Evolutionary conservation across 2,113 vertebrate genomes (phyloP).

Genomic region (Isichthys henryi): DNA sequence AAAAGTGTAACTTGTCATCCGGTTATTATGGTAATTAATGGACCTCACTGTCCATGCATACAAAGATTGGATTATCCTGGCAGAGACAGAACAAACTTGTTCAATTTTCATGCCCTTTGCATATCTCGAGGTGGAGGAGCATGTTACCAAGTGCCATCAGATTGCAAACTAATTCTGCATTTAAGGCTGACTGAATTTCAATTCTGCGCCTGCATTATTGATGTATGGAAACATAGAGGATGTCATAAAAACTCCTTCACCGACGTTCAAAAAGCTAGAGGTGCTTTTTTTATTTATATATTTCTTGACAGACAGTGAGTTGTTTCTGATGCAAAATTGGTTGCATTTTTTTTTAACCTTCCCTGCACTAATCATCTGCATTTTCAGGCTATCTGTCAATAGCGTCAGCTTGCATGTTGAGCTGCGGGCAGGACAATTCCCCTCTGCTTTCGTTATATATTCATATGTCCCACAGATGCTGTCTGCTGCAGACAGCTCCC

Average conservation of each 20-base stretch:
- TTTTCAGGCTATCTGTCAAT: background rate
- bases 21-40: conserved; percentile 37
- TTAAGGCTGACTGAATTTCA: conserved; percentile 51
- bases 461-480: background rate
- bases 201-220: conserved; percentile 50
- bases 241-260: conserved; percentile 14
- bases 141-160: conserved; percentile 42
- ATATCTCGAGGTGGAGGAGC: conserved; percentile 26
- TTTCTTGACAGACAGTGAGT: background rate
- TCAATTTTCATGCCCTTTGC: conserved; percentile 42
- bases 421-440: background rate
- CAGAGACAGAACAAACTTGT: conserved; percentile 31
- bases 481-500: background rate
- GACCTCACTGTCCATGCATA: conserved; percentile 26
- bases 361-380: background rate
- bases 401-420: background rate
- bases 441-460: background rate
- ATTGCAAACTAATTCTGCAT: conserved; percentile 49
- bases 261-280: background rate
- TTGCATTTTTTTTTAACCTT: background rate
- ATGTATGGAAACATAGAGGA: conserved; percentile 35
- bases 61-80: conserved; percentile 42
- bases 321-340: background rate
- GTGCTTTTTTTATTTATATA: background rate
- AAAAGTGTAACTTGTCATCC: conserved; percentile 25